phyloP scores from a whole-genome alignment of 37 sponge, comb jelly and placozoan genomes.

The Geodia barretti region DNA sequence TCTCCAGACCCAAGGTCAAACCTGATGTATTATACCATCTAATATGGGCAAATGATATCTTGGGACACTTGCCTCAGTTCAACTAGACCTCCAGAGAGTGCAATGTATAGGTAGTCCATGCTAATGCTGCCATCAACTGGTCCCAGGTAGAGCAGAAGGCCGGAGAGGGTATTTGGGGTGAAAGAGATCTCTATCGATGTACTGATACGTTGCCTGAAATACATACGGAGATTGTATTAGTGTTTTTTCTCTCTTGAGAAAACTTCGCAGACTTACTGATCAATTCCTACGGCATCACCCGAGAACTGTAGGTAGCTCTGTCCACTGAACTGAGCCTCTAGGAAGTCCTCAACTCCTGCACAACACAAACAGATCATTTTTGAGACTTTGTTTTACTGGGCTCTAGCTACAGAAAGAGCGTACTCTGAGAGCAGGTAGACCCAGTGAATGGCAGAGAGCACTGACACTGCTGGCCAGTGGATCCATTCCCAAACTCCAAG shows the following conservation, averaged over 20 bases:
- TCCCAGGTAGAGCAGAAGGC: slow-evolving; percentile 70
- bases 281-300: neutral
- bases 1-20: slow-evolving; percentile 65
- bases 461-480: slow-evolving; percentile 24
- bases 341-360: slow-evolving; percentile 35
- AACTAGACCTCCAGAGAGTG: slow-evolving; percentile 16
- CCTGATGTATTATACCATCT: slow-evolving; percentile 3
- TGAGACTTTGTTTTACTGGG: no score
- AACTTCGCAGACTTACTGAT: neutral
- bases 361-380: neutral
- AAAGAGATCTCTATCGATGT: slow-evolving; percentile 32
- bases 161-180: slow-evolving; percentile 28
- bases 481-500: slow-evolving; percentile 5
- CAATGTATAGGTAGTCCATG: slow-evolving; percentile 50
- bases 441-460: slow-evolving; percentile 72
- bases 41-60: neutral
- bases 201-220: slow-evolving; percentile 9
- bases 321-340: slow-evolving; percentile 28
- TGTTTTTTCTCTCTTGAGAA: neutral
- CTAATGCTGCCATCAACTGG: no score
- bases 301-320: slow-evolving; percentile 50
- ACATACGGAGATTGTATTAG: neutral
- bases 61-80: slow-evolving; percentile 23
- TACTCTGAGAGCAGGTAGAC: slow-evolving; percentile 45
- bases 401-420: no score